Base-by-base conservation (phyloP, 1,140 invertebrate species). In the Scaptodrosophila lebanonensis region DNA sequence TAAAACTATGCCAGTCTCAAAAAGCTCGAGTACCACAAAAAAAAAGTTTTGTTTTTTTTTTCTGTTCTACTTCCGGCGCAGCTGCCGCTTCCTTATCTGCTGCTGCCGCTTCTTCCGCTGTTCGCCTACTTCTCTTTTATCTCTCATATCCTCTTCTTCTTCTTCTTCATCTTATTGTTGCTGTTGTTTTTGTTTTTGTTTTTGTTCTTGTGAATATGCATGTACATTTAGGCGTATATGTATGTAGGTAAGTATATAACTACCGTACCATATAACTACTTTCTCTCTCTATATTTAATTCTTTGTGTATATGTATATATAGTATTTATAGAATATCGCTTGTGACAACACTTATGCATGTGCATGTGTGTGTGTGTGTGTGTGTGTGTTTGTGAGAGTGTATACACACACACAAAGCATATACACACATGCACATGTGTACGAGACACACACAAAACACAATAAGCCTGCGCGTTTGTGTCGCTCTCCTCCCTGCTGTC, bases 1-100 rank as follows among this genome's bases (percentile, higher is more conserved):
- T 84, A 84, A 82, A 85, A 77, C 83, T 85, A 85, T 73, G 72
- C 83, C 83, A 85, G 83, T 85, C 83, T 85, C 83, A 85, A 85
- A 85, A 85, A 85, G 83, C 83, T 85, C 83, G 83, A 85, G 83
- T 84, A 84, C 83, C 83, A 83, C 65, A 75, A 72, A 65, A 72
- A 77, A 67, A 70, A 53, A 49, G 29, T 44, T 25, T 45, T 61
- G 17, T 29, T 35, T 49, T 39, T 39, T 44, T 40, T 13, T 35
- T 32, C 18, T 27, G 7, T 6, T 4, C 0, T 44, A 13, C 8
- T 48, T 32, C 15, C n/a, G n/a, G n/a, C n/a, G n/a, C n/a, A n/a
- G n/a, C n/a, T n/a, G n/a, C n/a, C n/a, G n/a, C n/a, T n/a, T n/a
- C n/a, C n/a, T n/a, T n/a, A n/a, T n/a, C n/a, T n/a, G n/a, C n/a